Evolutionary conservation across 1,140 invertebrate species (phyloP).

Genomic region (Venturia canescens): DNA sequence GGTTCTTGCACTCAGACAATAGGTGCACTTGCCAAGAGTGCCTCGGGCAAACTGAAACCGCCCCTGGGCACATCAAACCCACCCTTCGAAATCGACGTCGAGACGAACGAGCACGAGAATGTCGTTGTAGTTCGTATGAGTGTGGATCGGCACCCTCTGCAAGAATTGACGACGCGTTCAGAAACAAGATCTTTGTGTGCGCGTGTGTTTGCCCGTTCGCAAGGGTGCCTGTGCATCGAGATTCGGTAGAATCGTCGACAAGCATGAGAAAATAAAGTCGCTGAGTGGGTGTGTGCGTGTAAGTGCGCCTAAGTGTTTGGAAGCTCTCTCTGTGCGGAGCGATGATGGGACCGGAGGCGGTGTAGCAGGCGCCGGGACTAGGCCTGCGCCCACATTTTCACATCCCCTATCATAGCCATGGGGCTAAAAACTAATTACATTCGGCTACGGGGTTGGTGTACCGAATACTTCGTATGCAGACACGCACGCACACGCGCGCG

Average conservation of each 20-base stretch:
- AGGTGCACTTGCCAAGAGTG: constrained; percentile 71
- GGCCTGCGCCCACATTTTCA: constrained; percentile 33
- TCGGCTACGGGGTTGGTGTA: constrained; percentile 62
- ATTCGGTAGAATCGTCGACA: constrained; percentile 25
- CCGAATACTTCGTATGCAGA: constrained; percentile 28
- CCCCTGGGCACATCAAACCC: constrained; percentile 59
- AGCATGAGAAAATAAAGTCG: neutral
- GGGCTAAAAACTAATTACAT: constrained; percentile 75
- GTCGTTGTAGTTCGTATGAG: constrained; percentile 24
- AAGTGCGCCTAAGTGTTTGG: constrained; percentile 6
- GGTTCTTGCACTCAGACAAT: constrained; percentile 70
- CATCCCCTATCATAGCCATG: constrained; percentile 65
- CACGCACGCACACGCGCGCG: too few relatives aligned
- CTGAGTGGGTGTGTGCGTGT: constrained; percentile 1
- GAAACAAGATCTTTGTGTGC: constrained; percentile 43
- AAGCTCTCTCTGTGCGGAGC: constrained; percentile 36
- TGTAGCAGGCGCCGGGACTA: constrained; percentile 44
- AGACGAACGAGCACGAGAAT: constrained; percentile 42
- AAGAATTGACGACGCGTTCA: constrained; percentile 18
- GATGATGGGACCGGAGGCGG: constrained; percentile 54
- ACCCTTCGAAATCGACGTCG: constrained; percentile 49
- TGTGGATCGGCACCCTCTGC: constrained; percentile 12
- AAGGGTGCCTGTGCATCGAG: too few relatives aligned
- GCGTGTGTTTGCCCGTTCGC: constrained; percentile 13
- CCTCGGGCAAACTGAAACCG: constrained; percentile 68